Evolutionary conservation across 2,888 invertebrate genomes (phyloP).

Genomic region (Rapana venosa): DNA sequence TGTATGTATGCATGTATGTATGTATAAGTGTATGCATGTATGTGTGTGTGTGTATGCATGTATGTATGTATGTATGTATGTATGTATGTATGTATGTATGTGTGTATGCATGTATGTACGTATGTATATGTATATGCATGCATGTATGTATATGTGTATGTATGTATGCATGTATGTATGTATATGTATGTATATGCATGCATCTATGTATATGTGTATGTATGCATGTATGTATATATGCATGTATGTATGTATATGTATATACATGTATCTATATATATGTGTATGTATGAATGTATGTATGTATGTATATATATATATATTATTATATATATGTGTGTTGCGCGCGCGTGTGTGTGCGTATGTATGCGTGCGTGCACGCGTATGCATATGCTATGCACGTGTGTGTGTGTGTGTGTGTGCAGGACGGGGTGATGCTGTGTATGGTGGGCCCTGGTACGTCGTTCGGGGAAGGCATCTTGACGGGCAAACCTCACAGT

Average conservation of each 20-base stretch:
- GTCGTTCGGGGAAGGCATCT: conserved; percentile 87
- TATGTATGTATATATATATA: neutral
- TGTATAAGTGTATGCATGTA: neutral
- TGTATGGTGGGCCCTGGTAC: conserved; percentile 86
- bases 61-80: neutral
- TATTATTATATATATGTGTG: neutral
- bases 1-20: neutral
- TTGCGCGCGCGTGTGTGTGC: neutral
- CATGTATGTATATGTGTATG: too few species aligned
- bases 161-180: neutral
- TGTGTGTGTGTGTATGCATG: neutral
- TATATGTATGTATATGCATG: neutral
- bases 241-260: neutral
- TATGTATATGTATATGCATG: neutral
- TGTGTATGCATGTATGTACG: too few species aligned
- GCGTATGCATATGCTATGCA: neutral
- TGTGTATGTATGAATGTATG: neutral
- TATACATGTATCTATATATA: neutral
- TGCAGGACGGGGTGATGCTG: conserved; percentile 84
- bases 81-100: neutral
- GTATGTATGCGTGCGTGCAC: neutral
- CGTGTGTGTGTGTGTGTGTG: neutral
- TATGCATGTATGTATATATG: neutral
- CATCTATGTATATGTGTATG: neutral
- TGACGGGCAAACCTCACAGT: conserved; percentile 86